Base-by-base conservation (phyloP, 1,140 invertebrate species). In the Zeugodacus cucurbitae region DNA sequence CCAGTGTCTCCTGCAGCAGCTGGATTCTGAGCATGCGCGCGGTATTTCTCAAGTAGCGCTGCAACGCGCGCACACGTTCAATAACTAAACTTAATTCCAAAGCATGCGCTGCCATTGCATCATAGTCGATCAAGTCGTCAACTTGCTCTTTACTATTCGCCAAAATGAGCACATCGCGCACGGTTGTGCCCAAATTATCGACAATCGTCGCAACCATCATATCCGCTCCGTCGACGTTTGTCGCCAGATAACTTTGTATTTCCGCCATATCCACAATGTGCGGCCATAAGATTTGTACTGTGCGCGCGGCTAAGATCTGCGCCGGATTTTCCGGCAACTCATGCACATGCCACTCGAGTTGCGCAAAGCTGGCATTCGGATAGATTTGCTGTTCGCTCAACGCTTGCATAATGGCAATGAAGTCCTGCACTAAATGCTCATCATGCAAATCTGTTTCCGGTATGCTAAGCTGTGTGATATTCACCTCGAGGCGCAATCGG, bases 371-470 rank as follows among this genome's bases (percentile, higher is more conserved):
- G 8, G 87, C 57, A 32, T 58, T 86, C 29, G 88, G 86, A 34
- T 88, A 54, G 58, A 88, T 59, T 70, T 89, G 8, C 32, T 86
- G 58, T 0, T 59, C 44, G 10, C 89, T 89, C 58, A 92, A 34
- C 57, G 91, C 89, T 0, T 88, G 85, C 90, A 91, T 87, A 1
- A 92, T 64, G 26, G 87, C 82, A 0, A 91, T 70, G n/a, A 92
- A 92, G n/a, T 93, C 91, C 59, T 91, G 89, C 1, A 91, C 87
- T 22, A 93, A 85, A 34, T 91, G 91, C 57, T 91, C 91, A 67
- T 93, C 91, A 22, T 90, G 91, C 0, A 93, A 89, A 90, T 93
- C 92, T 32, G 90, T 90, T 86, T 93, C 92, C 11, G 92, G 92
- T 54, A 93, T 92, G 87, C 91, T 92, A 10, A 93, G 59, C 44